Conservation (phyloP, 2,797 vertebrate species). For the Labroides dimidiatus region DNA sequence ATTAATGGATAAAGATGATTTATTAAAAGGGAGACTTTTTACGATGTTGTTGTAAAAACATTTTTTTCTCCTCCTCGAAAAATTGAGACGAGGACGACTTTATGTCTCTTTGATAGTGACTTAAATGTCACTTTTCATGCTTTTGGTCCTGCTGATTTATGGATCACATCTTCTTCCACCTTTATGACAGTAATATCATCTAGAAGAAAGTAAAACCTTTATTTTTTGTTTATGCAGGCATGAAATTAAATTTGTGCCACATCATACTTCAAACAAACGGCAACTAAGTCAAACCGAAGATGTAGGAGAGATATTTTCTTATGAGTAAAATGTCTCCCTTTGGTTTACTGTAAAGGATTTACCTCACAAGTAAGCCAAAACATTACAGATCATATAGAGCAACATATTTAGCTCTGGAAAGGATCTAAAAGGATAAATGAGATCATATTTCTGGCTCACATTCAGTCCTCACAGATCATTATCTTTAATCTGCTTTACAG, state of each 20-base stretch:
- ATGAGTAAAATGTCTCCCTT: too few species aligned
- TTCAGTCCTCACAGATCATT: constrained; percentile 4
- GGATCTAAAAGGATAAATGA: not conserved
- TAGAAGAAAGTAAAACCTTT: constrained; percentile 13
- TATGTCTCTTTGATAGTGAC: constrained; percentile 6
- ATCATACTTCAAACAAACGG: too few species aligned
- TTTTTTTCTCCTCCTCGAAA: not conserved
- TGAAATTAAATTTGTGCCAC: too few species aligned
- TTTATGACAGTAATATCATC: constrained; percentile 23
- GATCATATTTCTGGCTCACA: not conserved
- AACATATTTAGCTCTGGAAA: constrained; percentile 3
- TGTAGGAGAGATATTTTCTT: too few species aligned
- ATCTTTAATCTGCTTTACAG: constrained; percentile 13
- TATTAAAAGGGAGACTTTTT: not conserved
- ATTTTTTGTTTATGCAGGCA: not conserved
- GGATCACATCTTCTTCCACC: constrained; percentile 1
- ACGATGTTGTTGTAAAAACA: not conserved
- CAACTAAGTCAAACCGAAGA: too few species aligned
- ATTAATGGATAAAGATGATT: constrained; percentile 14
- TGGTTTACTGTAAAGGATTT: too few species aligned
- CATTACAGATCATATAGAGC: not conserved
- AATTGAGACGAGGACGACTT: not conserved
- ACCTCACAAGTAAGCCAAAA: not conserved
- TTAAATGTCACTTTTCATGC: constrained; percentile 19
- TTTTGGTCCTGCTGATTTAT: constrained; percentile 17